Evolutionary conservation across 2,888 invertebrate species (phyloP), one percentile per base, ranked within the genome.

Genomic region (Aelia acuminata): DNA sequence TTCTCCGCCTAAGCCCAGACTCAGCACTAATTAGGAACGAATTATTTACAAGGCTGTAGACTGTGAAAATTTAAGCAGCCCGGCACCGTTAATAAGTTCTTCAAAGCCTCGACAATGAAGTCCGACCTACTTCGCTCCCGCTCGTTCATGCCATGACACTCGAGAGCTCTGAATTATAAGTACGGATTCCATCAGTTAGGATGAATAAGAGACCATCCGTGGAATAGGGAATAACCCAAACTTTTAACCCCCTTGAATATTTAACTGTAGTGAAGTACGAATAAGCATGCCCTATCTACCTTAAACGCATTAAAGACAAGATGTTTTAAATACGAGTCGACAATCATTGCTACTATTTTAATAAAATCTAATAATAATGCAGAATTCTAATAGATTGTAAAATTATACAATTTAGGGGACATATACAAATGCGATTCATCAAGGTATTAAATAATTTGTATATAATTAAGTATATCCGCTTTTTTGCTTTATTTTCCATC

Each of bases 31-130:
- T 70, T 70, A 70, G 63, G 63, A 70, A 70, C 63, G 31, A 70
- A 70, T 70, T 70, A 70, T 70, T 70, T 70, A 70, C 63, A 70
- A 70, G 18, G 63, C 63, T 70, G 63, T 70, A 70, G 63, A 70
- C 63, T 35, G 63, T 70, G 63, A 70, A 70, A 70, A 70, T 70
- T 70, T 70, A 70, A 70, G 63, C 63, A 70, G 31, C 31, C 18
- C 18, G 5, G 63, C 35, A 35, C 31, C 63, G 31, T 35, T 70
- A 70, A 70, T 70, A 70, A 70, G 63, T 70, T 70, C 63, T 70
- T 70, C 63, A 70, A 70, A 70, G 63, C 63, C 31, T 70, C 63
- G 22, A 70, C 63, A 70, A 70, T 70, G 63, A 70, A 70, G 63
- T 70, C 63, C 63, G 63, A 70, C 63, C 63, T 63, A 63, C 63